These are phyloP conservation scores for Carapus acus DNA, from an alignment of 2,797 vertebrate species.

Conservation along the genomic window DNA sequence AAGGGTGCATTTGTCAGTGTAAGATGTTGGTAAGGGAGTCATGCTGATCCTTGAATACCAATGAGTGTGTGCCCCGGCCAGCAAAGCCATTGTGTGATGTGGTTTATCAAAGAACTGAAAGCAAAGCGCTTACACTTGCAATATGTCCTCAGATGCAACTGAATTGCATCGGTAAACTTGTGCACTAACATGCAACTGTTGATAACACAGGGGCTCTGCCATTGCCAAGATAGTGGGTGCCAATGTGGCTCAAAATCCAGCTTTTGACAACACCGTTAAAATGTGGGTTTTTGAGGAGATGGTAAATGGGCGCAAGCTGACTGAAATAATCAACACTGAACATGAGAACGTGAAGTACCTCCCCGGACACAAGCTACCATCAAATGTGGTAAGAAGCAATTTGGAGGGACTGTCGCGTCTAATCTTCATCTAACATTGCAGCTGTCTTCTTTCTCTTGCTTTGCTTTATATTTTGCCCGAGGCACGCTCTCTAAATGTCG, in stretches of 20 bases:
- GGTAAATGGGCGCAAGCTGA: slow-evolving; percentile 81
- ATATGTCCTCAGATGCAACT: not conserved
- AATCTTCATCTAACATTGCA: not conserved
- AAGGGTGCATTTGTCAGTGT: not conserved
- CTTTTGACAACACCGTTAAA: slow-evolving; percentile 79
- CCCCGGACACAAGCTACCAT: slow-evolving; percentile 87
- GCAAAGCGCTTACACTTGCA: not conserved
- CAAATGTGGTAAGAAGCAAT: slow-evolving; percentile 84
- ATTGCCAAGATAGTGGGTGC: slow-evolving; percentile 90
- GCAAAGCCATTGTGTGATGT: not conserved
- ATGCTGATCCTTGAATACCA: not conserved
- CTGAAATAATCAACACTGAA: slow-evolving; percentile 90
- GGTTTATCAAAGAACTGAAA: not conserved
- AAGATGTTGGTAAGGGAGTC: not conserved
- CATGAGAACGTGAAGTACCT: slow-evolving; percentile 96
- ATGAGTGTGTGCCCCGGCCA: not conserved
- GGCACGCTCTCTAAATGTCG: not conserved
- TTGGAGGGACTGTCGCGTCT: no score
- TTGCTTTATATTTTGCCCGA: not conserved
- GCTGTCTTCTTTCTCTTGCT: slow-evolving; percentile 1
- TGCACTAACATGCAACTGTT: slow-evolving; percentile 19
- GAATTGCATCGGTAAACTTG: not conserved
- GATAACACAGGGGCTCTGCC: slow-evolving; percentile 84
- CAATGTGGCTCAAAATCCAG: slow-evolving; percentile 75
- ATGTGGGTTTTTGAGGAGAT: slow-evolving; percentile 99